These are phyloP conservation scores for Dasysyrphus albostriatus DNA, from an alignment of 2,888 invertebrate genomes.

Conservation along the genomic window DNA sequence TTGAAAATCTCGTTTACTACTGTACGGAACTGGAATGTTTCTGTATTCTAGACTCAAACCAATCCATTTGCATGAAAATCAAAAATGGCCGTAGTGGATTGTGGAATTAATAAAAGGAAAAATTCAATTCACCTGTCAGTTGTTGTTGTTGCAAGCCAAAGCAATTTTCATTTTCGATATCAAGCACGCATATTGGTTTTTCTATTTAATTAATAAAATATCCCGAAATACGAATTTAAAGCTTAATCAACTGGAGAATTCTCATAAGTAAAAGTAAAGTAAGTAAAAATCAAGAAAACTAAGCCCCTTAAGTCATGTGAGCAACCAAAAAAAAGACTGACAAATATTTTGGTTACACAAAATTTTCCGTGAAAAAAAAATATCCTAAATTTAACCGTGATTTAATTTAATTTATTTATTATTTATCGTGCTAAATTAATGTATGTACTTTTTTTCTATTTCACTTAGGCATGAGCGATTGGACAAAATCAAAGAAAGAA, in stretches of 20 bases:
- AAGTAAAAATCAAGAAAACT: slow-evolving; percentile 9
- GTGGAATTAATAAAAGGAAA: neutral
- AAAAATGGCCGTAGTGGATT: neutral
- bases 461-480: slow-evolving; percentile 76
- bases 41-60: neutral
- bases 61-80: neutral
- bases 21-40: neutral
- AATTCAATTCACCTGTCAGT: slow-evolving; percentile 16
- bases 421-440: neutral
- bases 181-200: slow-evolving; percentile 9
- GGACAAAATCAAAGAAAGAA: slow-evolving; percentile 77
- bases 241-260: neutral
- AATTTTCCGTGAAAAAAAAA: neutral
- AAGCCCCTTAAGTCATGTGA: neutral
- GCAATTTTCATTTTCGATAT: slow-evolving; percentile 13
- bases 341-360: slow-evolving; percentile 10
- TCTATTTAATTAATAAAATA: neutral
- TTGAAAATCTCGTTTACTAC: neutral
- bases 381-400: slow-evolving; percentile 5
- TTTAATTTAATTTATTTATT: neutral
- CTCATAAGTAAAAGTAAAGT: neutral
- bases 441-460: neutral
- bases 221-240: neutral
- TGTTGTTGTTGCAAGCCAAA: slow-evolving; percentile 14
- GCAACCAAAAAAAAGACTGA: neutral